phyloP scores from a whole-genome alignment of 1,140 invertebrate genomes.

The Metopolophium dirhodum region DNA sequence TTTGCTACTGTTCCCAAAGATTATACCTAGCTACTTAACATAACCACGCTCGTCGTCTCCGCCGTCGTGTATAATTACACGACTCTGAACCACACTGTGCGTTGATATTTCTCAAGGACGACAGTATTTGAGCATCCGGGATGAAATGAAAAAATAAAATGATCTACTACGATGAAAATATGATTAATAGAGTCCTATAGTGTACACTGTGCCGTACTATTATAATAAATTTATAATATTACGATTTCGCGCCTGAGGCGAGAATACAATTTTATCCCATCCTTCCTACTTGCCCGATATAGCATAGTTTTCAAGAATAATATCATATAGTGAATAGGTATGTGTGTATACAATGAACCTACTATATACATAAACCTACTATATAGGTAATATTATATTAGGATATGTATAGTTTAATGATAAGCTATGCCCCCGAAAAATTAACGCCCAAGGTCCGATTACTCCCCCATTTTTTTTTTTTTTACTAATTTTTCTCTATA shows the following conservation, averaged over 20 bases:
- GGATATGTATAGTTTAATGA: background rate
- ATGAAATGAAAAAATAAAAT: background rate
- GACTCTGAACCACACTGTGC: background rate
- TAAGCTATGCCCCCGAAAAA: background rate
- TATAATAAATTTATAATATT: conserved; percentile 27
- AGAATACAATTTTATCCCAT: background rate
- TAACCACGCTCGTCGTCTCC: background rate
- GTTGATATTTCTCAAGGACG: conserved; percentile 4
- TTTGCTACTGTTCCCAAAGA: conserved; percentile 9
- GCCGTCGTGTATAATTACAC: background rate
- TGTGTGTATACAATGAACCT: no score
- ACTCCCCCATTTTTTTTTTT: background rate
- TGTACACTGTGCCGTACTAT: background rate
- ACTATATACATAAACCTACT: no score
- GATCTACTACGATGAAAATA: background rate
- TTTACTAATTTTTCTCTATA: no score
- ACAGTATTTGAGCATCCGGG: background rate
- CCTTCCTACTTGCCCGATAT: background rate
- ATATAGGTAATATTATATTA: background rate
- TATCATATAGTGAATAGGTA: background rate
- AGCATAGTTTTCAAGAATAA: background rate
- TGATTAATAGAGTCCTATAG: background rate
- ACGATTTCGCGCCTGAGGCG: background rate
- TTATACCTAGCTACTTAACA: background rate
- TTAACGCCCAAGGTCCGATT: background rate